Base-by-base conservation (phyloP, 1,140 invertebrate genomes). In the Drosophila baimaii region DNA sequence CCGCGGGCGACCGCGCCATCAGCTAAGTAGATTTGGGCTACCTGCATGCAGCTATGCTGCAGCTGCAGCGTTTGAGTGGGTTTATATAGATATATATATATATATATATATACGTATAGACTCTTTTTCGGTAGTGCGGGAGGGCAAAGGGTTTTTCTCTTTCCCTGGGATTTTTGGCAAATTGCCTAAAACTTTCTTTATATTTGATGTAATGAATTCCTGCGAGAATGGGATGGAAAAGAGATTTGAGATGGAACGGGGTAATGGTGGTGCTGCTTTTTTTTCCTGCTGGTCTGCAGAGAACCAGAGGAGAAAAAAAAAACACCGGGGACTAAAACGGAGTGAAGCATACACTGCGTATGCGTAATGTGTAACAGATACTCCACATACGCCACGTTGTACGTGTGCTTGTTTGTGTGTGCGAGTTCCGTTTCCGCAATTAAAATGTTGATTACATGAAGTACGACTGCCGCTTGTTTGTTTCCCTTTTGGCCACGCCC, bases 371-470 rank as follows among this genome's bases (percentile, higher is more conserved):
- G 83, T 83, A 74, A 79, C 83, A 88, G 79, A 88, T 86, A 86
- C 51, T 59, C 68, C 49, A 43, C 49, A 47, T 25, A 58, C 23
- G 55, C 39, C 55, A 33, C 56, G 61, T 46, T 58, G 43, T 37
- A 9, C 51, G 29, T 41, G 58, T 37, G 59, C 44, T n/a, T n/a
- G 62, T 61, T 66, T 54, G 58, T 51, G 64, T 85, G 82, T 86
- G 79, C 52, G 83, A 89, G 83, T 88, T 86, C 83, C 83, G 83
- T 77, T 86, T 86, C 83, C 83, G 83, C 83, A 86, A 86, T 86
- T 86, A 86, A 86, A 86, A 86, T 86, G 83, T 86, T 86, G 83
- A 86, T 86, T 86, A 86, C 83, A 88, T 86, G 83, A 86, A 86
- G 83, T 86, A 88, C 83, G 83, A 86, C 79, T 89, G 76, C 83